Base-by-base conservation (phyloP, 2,113 vertebrate species). In the Corythoichthys intestinalis region DNA sequence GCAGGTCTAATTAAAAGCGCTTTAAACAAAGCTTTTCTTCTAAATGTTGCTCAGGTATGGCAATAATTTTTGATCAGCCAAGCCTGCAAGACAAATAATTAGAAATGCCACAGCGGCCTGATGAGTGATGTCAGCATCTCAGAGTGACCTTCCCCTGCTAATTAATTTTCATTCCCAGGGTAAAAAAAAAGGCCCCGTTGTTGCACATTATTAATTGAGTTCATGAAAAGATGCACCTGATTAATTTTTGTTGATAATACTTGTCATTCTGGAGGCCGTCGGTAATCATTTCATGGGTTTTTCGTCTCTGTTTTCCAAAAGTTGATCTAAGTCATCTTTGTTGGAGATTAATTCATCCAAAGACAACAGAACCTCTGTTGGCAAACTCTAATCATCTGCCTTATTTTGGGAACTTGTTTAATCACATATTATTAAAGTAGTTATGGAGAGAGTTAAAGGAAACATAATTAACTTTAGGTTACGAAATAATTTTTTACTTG, bases 191-290 rank as follows among this genome's bases (percentile, higher is more conserved):
- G 95, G 94, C 94, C 95, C 95, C 94, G 95, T 98, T 99, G 95
- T 97, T 98, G 95, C 96, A 97, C 94, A 96, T 99, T 99, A 98
- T 99, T 99, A 98, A 98, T 98, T 98, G 96, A 98, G 96, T 99
- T 98, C 96, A 98, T 95, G 96, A 98, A 97, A 97, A 98, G 97
- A 99, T 98, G 96, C 94, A 94, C 94, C 97, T 98, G 97, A 99
- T 99, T 98, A 98, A 99, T 98, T 99, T 99, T 98, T 99, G 96
- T 98, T 99, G 97, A 99, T 99, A 99, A 99, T 98, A 96, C 96
- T 97, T 98, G 97, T 99, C 96, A 99, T 98, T 98, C 95, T 92
- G 91, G 92, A 92, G 90, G 90, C 91, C 87, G 91, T 91, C 93
- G 91, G 92, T 95, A 96, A 98, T 98, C 94, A 98, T 96, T 98